Percentiles rank a stretch among this genome's conserved stretches.
Conservation (phyloP, 1,140 invertebrate species). For the Anastrepha ludens region DNA sequence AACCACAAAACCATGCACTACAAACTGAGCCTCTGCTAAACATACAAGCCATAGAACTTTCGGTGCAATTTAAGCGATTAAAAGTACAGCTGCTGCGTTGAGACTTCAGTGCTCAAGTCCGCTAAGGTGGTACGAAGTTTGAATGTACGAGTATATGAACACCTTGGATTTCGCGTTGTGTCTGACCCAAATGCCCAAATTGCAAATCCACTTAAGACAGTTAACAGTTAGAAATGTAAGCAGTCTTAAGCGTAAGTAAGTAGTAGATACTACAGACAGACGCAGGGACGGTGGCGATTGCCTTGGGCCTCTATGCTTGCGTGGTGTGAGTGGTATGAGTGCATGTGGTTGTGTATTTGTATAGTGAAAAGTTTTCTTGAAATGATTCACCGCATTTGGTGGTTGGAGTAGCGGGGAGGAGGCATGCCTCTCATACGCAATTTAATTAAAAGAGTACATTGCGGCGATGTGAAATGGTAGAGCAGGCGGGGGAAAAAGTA, state of each 20-base stretch:
- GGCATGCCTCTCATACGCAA: not conserved
- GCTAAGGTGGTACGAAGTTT: not conserved
- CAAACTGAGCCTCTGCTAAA: not conserved
- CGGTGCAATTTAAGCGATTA: conserved; percentile 22
- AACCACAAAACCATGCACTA: not conserved
- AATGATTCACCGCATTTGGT: not conserved
- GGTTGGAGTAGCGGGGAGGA: not conserved
- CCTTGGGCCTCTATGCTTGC: too few relatives aligned
- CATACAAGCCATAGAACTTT: conserved; percentile 17
- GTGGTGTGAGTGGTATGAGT: too few relatives aligned
- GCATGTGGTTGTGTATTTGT: too few relatives aligned
- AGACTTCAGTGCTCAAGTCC: not conserved
- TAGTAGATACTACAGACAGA: not conserved
- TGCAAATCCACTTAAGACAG: conserved; percentile 54
- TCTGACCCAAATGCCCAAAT: conserved; percentile 54
- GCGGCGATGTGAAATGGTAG: not conserved
- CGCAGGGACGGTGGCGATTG: conserved; percentile 14
- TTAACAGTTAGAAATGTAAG: conserved; percentile 51
- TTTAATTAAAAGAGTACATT: conserved; percentile 25
- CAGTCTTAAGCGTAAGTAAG: conserved; percentile 29
- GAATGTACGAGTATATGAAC: not conserved
- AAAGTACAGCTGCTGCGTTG: not conserved
- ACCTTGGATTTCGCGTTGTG: conserved; percentile 29
- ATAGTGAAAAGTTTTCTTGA: not conserved
- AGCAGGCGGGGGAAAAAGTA: too few relatives aligned